Evolutionary conservation across 92 coral and sea anemone genomes (phyloP), one percentile per base, ranked within the genome.

Genomic region (Epizoanthus rinbou): DNA sequence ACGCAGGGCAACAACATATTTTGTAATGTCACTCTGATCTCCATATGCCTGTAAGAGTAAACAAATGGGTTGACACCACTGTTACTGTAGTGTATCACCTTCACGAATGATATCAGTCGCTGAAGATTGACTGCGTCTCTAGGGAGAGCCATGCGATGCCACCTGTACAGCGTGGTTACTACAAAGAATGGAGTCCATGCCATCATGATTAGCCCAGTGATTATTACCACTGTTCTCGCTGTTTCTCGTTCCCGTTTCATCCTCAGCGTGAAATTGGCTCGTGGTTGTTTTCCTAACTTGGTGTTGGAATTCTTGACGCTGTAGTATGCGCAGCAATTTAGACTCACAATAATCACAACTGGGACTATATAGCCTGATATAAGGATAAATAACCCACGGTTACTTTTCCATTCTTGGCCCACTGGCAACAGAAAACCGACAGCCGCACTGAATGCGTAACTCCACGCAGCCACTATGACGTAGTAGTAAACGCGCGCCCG

Each of bases 101-200:
- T 62, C 14, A 62, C 67, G 9, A 62, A 62, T 19, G 67, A 62
- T 62, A 62, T 62, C 67, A 62, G 67, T 13, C 67, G 8, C 18
- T 62, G 67, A 62, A 22, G 67, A 62, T 62, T 6, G 25, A 62
- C 43, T 37, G 43, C 8, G 67, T 28, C 67, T 1, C 24, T 62
- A 5, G 67, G 67, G 24, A 62, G 67, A 16, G 67, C 67, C 8
- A 25, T 16, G 33, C 21, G 67, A 5, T 62, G 19, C 67, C 67
- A 62, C 5, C 67, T 62, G 67, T 62, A 8, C 67, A 62, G 8
- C 31, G 67, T 28, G 21, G 67, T 62, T 62, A 62, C 67, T 13
- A 62, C 67, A 62, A 62, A 62, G 5, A 62, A 62, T 3, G 67
- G 67, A 62, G 22, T 62, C 67, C 67, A 62, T 62, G 67, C 67